Evolutionary conservation across 2,113 vertebrate genomes (phyloP).

Genomic region (Nibea coibor): DNA sequence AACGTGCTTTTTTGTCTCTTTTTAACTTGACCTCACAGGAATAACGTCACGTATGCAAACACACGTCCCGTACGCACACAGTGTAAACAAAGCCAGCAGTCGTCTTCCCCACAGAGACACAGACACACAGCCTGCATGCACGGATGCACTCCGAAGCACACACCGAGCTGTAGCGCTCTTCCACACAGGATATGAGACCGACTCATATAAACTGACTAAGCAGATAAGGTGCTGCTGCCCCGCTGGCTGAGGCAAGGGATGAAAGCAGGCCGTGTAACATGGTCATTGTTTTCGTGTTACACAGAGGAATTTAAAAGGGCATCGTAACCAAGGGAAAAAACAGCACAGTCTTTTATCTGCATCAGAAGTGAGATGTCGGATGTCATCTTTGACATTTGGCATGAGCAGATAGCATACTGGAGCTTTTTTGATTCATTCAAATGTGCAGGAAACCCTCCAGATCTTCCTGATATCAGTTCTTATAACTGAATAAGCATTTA

Average conservation of each 20-base stretch:
- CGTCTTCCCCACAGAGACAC: conserved; percentile 16
- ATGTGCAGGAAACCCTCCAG: too few species aligned
- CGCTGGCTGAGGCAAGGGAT: neutral
- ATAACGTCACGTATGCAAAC: neutral
- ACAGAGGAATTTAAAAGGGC: neutral
- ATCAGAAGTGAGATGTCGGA: neutral
- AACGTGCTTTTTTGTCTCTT: too few species aligned
- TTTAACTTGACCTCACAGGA: conserved; percentile 6
- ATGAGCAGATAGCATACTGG: neutral
- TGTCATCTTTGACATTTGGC: neutral
- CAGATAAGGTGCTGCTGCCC: conserved; percentile 23
- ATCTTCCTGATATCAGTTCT: neutral
- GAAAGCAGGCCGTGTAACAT: neutral
- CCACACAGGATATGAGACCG: conserved; percentile 53
- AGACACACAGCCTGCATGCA: conserved; percentile 17
- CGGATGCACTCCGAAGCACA: neutral
- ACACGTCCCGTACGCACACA: neutral
- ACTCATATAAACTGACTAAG: conserved; percentile 22
- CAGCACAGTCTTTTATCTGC: neutral
- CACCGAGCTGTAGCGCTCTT: neutral
- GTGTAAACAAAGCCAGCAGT: conserved; percentile 5
- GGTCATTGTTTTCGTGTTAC: neutral
- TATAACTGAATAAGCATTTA: neutral
- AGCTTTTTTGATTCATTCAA: neutral
- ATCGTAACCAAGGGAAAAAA: neutral